phyloP scores from a whole-genome alignment of 2,888 invertebrate species.

The Orchestes rusci region DNA sequence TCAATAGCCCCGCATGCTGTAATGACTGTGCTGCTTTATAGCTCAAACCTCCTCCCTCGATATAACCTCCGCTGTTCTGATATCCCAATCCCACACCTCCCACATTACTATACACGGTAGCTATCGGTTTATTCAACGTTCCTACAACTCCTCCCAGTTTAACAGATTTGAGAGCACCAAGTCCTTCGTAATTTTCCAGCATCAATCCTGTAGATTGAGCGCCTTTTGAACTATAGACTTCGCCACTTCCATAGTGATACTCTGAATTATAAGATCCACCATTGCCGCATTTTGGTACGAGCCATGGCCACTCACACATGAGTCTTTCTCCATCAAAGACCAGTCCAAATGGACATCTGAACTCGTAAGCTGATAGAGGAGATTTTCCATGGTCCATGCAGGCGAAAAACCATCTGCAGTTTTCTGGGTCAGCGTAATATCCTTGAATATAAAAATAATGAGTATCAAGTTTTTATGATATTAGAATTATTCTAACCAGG shows the following conservation, averaged over 20 bases:
- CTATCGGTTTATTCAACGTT: conserved; percentile 30
- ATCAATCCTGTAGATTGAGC: conserved; percentile 32
- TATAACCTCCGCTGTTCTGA: conserved; percentile 18
- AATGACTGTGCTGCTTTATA: conserved; percentile 30
- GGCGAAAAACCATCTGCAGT: conserved; percentile 79
- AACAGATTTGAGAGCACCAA: conserved; percentile 36
- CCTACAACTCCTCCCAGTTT: conserved; percentile 37
- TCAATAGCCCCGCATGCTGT: conserved; percentile 32
- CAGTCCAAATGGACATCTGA: conserved; percentile 72
- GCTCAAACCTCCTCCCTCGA: conserved; percentile 26
- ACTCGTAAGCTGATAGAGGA: conserved; percentile 64
- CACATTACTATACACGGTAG: conserved; percentile 35
- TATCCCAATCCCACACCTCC: conserved; percentile 23
- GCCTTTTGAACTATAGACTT: conserved; percentile 8
- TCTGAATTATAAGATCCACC: conserved; percentile 42
- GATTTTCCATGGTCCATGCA: conserved; percentile 65
- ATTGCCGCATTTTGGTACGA: conserved; percentile 49
- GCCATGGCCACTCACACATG: conserved; percentile 75
- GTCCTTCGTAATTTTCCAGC: conserved; percentile 38
- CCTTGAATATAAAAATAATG: conserved; percentile 52
- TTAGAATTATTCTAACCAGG: conserved; percentile 43
- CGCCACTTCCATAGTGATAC: conserved; percentile 38
- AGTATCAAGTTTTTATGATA: not conserved
- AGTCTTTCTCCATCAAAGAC: conserved; percentile 65
- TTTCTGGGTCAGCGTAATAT: conserved; percentile 73